These are phyloP conservation scores for Tauraco hartlaubi DNA, from an alignment of 2,797 vertebrate species.

Conservation along the genomic window DNA sequence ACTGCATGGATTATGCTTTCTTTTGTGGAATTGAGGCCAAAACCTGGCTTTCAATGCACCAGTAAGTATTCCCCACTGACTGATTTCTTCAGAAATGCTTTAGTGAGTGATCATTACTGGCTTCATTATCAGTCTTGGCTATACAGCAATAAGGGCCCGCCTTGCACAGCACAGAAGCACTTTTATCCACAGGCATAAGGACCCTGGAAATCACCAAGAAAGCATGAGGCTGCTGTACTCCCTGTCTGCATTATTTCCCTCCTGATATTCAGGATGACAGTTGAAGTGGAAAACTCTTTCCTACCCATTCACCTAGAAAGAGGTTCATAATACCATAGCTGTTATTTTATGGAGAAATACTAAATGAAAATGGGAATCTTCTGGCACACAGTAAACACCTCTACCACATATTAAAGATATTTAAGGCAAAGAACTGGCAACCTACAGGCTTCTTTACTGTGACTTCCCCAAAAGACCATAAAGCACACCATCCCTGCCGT, in stretches of 20 bases:
- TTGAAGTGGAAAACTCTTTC: not conserved
- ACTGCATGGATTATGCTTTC: not conserved
- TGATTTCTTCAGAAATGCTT: not conserved
- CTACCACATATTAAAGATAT: not conserved
- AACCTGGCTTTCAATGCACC: not conserved
- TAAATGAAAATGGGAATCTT: not conserved
- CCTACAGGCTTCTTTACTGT: not conserved
- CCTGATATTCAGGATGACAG: not conserved
- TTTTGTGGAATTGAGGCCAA: not conserved
- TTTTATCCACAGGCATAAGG: accelerated
- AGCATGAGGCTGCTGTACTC: not conserved
- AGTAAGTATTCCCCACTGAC: not conserved
- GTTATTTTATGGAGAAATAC: not conserved
- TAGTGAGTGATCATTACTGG: not conserved
- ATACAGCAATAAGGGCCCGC: accelerated
- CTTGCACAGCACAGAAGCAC: not conserved
- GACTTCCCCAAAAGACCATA: not conserved
- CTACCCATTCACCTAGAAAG: not conserved
- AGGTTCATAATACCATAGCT: not conserved
- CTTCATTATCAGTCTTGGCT: not conserved
- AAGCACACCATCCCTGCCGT: not conserved
- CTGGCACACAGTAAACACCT: not conserved
- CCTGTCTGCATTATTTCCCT: not conserved
- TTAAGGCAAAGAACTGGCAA: not conserved
- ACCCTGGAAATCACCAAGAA: not conserved